A percentile compares a stretch with the other conserved stretches of the same genome.
These are phyloP conservation scores for Nyctereutes procyonoides DNA, from an alignment of 2,113 vertebrate species.

Conservation along the genomic window DNA sequence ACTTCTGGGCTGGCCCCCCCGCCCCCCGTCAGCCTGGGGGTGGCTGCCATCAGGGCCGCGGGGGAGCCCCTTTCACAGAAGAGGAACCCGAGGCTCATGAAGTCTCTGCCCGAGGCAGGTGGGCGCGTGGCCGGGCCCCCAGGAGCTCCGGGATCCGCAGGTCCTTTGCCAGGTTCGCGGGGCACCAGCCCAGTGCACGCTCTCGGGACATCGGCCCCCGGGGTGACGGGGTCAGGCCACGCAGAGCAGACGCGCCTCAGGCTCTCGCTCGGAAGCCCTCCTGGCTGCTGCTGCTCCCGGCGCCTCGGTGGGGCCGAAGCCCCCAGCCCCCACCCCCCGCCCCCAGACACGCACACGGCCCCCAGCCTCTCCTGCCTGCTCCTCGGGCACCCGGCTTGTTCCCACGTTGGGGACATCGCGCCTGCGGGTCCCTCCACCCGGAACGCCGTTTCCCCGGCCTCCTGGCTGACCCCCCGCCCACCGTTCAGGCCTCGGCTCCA, in stretches of 20 bases:
- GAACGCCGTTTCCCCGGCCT: not conserved
- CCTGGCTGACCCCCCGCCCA: not conserved
- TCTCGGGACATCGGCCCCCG: fast-evolving
- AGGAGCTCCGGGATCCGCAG: too few species aligned
- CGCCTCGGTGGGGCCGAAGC: not conserved
- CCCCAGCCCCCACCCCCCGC: not conserved
- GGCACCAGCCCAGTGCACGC: not conserved
- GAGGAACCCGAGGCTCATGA: not conserved
- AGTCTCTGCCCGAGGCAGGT: not conserved
- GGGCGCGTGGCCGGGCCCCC: too few species aligned
- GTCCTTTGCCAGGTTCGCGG: fast-evolving
- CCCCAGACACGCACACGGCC: not conserved
- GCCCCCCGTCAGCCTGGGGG: not conserved
- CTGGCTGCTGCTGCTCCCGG: not conserved
- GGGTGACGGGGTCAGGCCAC: not conserved
- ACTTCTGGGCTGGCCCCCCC: not conserved
- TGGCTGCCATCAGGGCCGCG: fast-evolving
- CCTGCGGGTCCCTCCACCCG: fast-evolving
- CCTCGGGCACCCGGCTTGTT: not conserved
- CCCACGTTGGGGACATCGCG: too few species aligned
- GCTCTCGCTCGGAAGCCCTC: not conserved
- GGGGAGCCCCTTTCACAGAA: not conserved
- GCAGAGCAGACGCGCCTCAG: fast-evolving
- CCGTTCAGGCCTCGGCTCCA: not conserved
- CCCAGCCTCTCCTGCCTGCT: not conserved